phyloP scores from a whole-genome alignment of 2,888 invertebrate species.

The Brenthis hecate region DNA sequence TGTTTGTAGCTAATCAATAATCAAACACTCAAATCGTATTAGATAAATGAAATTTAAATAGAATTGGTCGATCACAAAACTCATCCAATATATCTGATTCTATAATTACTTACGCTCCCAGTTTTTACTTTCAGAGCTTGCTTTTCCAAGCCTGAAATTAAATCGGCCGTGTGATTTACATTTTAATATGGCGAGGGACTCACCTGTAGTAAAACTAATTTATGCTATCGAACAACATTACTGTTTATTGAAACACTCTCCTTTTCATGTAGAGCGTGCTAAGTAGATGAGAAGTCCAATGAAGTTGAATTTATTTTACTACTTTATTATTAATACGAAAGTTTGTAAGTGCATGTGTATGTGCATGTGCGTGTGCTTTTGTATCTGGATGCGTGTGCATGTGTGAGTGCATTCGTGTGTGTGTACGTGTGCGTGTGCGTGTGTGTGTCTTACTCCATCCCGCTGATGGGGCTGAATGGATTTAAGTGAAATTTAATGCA shows the following conservation, averaged over 20 bases:
- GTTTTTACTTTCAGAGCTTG: conserved; percentile 47
- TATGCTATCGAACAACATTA: conserved; percentile 71
- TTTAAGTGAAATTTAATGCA: no score
- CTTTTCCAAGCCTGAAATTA: conserved; percentile 77
- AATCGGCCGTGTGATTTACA: conserved; percentile 78
- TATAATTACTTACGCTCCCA: conserved; percentile 21
- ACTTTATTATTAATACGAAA: no score
- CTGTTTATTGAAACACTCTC: conserved; percentile 48
- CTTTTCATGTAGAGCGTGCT: conserved; percentile 13
- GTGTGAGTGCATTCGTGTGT: no score
- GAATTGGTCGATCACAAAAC: not conserved
- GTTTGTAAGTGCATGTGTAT: no score
- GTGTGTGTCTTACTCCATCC: no score
- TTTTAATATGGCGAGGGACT: conserved; percentile 78
- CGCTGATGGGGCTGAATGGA: no score
- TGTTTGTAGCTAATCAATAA: no score
- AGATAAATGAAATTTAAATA: no score
- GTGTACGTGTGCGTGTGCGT: no score
- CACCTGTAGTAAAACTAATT: conserved; percentile 76
- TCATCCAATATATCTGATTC: conserved; percentile 15
- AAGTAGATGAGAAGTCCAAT: conserved; percentile 2
- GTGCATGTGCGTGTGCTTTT: no score
- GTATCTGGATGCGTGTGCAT: no score
- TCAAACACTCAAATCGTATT: no score
- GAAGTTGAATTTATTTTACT: not conserved